phyloP scores from a whole-genome alignment of 1,140 invertebrate genomes.

The Colletes latitarsis region DNA sequence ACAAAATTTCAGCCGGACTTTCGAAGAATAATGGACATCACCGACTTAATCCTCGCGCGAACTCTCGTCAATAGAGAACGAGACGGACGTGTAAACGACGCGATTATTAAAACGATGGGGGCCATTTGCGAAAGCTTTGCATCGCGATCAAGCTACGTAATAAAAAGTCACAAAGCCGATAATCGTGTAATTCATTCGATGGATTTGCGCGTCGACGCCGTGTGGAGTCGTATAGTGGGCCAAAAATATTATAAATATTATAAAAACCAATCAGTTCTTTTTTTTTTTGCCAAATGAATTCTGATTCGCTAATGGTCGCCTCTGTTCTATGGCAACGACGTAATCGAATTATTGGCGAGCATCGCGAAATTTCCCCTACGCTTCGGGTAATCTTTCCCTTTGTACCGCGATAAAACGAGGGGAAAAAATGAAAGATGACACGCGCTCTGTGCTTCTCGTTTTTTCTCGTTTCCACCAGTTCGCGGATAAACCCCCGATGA shows the following conservation, averaged over 20 bases:
- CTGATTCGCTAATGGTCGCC: too few species aligned
- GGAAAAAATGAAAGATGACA: neutral
- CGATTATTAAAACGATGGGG: conserved; percentile 42
- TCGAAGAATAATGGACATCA: conserved; percentile 4
- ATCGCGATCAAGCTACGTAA: neutral
- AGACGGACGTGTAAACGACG: neutral
- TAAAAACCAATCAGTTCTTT: too few species aligned
- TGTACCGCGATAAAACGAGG: neutral
- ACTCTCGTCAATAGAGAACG: neutral
- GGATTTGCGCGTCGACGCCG: conserved; percentile 26
- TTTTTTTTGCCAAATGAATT: too few species aligned
- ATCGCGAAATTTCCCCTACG: conserved; percentile 35
- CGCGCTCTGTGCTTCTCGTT: too few species aligned
- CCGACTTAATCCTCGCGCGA: neutral
- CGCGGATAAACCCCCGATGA: neutral
- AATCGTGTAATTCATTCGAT: conserved; percentile 45
- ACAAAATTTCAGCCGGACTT: neutral
- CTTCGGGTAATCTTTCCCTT: neutral
- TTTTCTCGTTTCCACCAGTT: too few species aligned
- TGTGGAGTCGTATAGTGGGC: too few species aligned
- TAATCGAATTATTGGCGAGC: conserved; percentile 23
- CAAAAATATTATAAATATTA: neutral
- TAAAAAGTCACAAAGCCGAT: conserved; percentile 47
- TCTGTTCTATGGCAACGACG: too few species aligned
- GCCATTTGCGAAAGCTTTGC: conserved; percentile 15